Evolutionary conservation across 1,140 invertebrate species (phyloP).

Genomic region (Stenopsyche tienmushanensis): DNA sequence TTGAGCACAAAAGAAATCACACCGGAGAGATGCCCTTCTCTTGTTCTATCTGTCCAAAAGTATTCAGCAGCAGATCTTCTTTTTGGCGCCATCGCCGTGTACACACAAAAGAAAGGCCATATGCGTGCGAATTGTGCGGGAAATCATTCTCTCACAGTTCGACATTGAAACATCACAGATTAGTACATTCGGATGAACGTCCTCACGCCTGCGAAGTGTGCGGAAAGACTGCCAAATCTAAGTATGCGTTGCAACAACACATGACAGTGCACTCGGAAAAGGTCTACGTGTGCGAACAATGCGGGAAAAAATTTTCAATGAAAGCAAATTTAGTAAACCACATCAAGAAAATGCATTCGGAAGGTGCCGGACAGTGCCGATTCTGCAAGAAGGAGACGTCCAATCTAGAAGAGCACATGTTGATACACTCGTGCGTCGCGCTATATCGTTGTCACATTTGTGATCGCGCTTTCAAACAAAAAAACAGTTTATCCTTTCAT

Average conservation of each 20-base stretch:
- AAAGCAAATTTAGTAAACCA: conserved; percentile 47
- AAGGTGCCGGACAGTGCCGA: conserved; percentile 33
- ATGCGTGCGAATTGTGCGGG: conserved; percentile 54
- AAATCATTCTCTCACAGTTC: conserved; percentile 61
- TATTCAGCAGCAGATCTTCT: conserved; percentile 51
- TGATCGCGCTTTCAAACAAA: conserved; percentile 17
- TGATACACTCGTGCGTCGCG: conserved; percentile 43
- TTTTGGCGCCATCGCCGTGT: conserved; percentile 46
- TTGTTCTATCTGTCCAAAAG: conserved; percentile 59
- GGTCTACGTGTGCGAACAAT: conserved; percentile 46
- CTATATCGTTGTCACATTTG: conserved; percentile 40
- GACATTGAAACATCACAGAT: conserved; percentile 56
- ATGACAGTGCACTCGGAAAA: conserved; percentile 46
- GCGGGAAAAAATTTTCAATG: conserved; percentile 44
- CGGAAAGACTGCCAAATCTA: conserved; percentile 45
- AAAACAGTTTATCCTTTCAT: conserved; percentile 24
- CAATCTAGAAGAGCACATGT: conserved; percentile 51
- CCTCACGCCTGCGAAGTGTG: conserved; percentile 43
- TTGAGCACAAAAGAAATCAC: conserved; percentile 50
- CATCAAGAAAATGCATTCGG: conserved; percentile 47
- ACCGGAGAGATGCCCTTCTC: conserved; percentile 51
- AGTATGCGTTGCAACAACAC: conserved; percentile 47
- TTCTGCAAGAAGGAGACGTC: conserved; percentile 27
- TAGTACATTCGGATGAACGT: conserved; percentile 39
- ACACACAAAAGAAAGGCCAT: conserved; percentile 51